phyloP scores from a whole-genome alignment of 1,140 invertebrate species.

The Drosophila kurseongensis region DNA sequence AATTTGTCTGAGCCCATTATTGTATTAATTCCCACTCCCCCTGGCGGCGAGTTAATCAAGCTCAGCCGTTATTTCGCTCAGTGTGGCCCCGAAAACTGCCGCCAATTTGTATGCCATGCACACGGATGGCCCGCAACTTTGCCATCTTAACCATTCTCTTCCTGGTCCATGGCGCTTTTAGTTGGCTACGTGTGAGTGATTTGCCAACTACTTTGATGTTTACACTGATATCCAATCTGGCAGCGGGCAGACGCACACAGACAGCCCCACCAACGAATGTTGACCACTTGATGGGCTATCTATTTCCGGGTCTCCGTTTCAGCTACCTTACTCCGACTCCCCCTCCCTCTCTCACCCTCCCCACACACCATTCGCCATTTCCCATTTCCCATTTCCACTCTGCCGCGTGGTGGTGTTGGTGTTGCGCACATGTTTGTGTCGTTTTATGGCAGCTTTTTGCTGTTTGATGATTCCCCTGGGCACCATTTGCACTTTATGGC shows the following conservation, averaged over 20 bases:
- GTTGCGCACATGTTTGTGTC: constrained; percentile 68
- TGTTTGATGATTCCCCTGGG: constrained; percentile 76
- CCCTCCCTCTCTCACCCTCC: too few species aligned
- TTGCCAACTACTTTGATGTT: constrained; percentile 68
- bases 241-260: not conserved
- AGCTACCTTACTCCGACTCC: not conserved
- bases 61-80: constrained; percentile 11
- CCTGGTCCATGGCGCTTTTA: constrained; percentile 31
- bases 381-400: not conserved
- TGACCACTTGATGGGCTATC: constrained; percentile 74
- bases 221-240: constrained; percentile 66
- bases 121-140: not conserved
- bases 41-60: constrained; percentile 26
- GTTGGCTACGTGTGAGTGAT: constrained; percentile 65
- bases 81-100: constrained; percentile 9
- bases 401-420: constrained; percentile 29
- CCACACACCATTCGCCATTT: not conserved
- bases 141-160: not conserved
- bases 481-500: constrained; percentile 79
- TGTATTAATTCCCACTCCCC: constrained; percentile 19
- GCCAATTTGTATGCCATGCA: constrained; percentile 47
- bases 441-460: constrained; percentile 76
- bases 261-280: constrained; percentile 19
- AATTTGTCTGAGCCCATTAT: constrained; percentile 20
- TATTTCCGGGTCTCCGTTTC: constrained; percentile 52